Evolutionary conservation across 30 jellyfish, hydroid and myxozoan genomes (phyloP), one percentile per base, ranked within the genome.

Genomic region (Pseudorhiza aurosa): DNA sequence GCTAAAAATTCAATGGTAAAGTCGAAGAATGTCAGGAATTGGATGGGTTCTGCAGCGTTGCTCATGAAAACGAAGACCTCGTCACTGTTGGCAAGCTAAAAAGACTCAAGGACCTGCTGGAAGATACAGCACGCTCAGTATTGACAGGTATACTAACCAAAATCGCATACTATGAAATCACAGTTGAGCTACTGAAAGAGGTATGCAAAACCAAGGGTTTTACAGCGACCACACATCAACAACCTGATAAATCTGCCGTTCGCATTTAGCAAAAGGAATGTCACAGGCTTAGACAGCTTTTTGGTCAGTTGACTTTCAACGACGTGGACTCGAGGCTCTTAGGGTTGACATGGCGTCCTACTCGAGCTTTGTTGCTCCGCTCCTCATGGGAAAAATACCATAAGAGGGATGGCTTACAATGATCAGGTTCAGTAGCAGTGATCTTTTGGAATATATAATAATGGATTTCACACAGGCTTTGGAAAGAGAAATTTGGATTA

Each of bases 141-240:
- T n/a, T n/a, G n/a, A n/a, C n/a, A n/a, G n/a, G n/a, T n/a, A n/a
- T n/a, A n/a, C n/a, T n/a, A n/a, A n/a, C n/a, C n/a, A n/a, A n/a
- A n/a, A n/a, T n/a, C n/a, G n/a, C n/a, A n/a, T n/a, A 68, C 39
- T 68, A 68, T 22, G 45, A 68, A 11, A 1, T 40, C 8, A 65
- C 82, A 17, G 57, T 68, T 35, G 65, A 37, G 9, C 11, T 68
- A 2, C 32, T 42, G 25, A 33, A 37, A 39, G n/a, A 68, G 82
- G 43, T 68, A 68, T 43, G 65, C 82, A 6, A 68, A 68, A 22
- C 82, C 82, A 36, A 42, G 22, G 8, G 37, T 18, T 22, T 36
- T 68, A 1, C 39, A 68, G 25, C 22, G 82, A 30, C 67, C 82
- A 8, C 82, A 68, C 31, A 68, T 68, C 44, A 68, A 68, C 65